Conservation (phyloP, 2,888 invertebrate species). For the Ormyrus pomaceus region DNA sequence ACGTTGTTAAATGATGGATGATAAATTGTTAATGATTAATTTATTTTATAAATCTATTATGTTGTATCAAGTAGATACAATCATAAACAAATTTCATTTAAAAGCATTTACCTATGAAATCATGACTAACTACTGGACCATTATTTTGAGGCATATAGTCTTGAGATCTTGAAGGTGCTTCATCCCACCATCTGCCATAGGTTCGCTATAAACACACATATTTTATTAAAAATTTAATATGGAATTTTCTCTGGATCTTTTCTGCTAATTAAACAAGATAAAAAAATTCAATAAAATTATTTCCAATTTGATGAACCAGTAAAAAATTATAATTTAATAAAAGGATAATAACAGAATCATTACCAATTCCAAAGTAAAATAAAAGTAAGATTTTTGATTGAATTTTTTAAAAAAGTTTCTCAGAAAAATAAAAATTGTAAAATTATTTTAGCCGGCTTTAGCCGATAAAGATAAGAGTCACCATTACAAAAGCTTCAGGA, state of each 20-base stretch:
- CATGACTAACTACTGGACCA: constrained; percentile 82
- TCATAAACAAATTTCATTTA: not conserved
- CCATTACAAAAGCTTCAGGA: constrained; percentile 93
- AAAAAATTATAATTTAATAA: not conserved
- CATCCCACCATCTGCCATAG: constrained; percentile 91
- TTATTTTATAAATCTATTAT: constrained; percentile 4
- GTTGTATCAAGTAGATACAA: not conserved
- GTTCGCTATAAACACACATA: constrained; percentile 80
- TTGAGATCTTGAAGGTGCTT: constrained; percentile 83
- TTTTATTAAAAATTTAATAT: constrained; percentile 9
- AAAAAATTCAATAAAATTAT: not conserved
- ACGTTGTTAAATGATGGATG: constrained; percentile 12
- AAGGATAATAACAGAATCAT: not conserved
- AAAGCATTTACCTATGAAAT: constrained; percentile 84
- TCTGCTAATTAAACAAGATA: constrained; percentile 2
- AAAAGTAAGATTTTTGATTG: not conserved
- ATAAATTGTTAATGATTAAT: constrained; percentile 7
- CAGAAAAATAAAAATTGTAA: constrained; percentile 9
- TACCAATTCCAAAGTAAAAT: not conserved
- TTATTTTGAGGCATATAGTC: constrained; percentile 87
- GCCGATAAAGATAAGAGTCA: constrained; percentile 72
- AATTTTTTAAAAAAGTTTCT: not conserved
- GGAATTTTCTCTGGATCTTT: no score
- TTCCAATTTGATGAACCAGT: not conserved
- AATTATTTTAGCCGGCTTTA: not conserved